A percentile compares a stretch with the other conserved stretches of the same genome.
Conservation (phyloP, 2,113 vertebrate species). For the human region GRCh38 chr1:56935501-56936000, state of each 20-base stretch:
- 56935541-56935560: background rate
- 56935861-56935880: background rate
- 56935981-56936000: background rate
- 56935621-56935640: background rate
- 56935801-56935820: background rate
- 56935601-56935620: background rate
- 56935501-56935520: background rate
- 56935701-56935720: background rate
- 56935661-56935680: background rate
- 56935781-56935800: background rate
- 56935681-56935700: background rate
- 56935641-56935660: background rate
- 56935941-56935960: background rate
- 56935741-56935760: background rate
- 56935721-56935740: background rate
- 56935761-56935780: background rate
- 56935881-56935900: background rate
- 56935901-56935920: background rate
- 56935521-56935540: accelerated
- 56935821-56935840: background rate
- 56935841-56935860: background rate
- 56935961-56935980: background rate
- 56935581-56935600: background rate
- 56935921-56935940: background rate
- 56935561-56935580: background rate